Evolutionary conservation across 2,113 vertebrate genomes (phyloP).

Genomic region (Lophotis ruficrista): DNA sequence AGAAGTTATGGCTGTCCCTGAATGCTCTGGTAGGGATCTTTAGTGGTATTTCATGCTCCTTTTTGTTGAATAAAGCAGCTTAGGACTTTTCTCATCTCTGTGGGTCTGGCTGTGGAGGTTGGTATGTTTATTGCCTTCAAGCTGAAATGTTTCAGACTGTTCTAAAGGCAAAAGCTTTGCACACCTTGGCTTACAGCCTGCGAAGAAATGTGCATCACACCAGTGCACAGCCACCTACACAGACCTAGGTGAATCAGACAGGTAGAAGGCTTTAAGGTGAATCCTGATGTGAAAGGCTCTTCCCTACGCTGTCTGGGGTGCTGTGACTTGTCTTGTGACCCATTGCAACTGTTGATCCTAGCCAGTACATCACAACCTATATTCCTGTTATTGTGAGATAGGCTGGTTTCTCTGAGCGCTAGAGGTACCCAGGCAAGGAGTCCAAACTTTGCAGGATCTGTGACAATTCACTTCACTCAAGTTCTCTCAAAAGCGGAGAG

Average conservation of each 20-base stretch:
- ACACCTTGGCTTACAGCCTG: neutral
- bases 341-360: neutral
- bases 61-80: neutral
- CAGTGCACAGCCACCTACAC: neutral
- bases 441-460: conserved; percentile 9
- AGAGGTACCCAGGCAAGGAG: conserved; percentile 1
- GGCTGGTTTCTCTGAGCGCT: neutral
- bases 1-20: neutral
- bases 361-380: neutral
- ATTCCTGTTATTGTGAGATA: neutral
- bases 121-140: neutral
- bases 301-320: neutral
- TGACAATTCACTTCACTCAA: neutral
- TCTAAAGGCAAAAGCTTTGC: neutral
- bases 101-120: neutral
- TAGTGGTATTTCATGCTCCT: neutral
- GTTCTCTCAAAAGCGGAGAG: neutral
- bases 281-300: neutral
- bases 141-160: neutral
- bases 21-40: accelerated
- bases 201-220: neutral
- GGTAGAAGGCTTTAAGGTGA: neutral
- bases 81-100: neutral
- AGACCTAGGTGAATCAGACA: neutral
- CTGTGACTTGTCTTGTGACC: neutral